Evolutionary conservation across 2,797 vertebrate genomes (phyloP).

Genomic region (Peromyscus melanophrys): DNA sequence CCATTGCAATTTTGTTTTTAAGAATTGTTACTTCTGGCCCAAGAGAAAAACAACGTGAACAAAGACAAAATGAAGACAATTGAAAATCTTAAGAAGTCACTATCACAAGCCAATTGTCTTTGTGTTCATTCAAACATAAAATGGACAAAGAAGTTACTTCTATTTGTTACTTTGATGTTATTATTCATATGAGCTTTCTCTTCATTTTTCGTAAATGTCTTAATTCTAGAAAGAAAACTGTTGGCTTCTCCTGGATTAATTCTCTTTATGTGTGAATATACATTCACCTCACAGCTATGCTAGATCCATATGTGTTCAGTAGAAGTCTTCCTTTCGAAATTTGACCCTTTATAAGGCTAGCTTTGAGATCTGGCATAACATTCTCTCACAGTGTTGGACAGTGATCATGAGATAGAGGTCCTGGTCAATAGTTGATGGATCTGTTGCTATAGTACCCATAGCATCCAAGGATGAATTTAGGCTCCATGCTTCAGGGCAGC

Average conservation of each 20-base stretch:
- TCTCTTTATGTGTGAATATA: neutral
- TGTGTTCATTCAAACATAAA: neutral
- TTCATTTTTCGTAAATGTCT: neutral
- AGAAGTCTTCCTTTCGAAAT: neutral
- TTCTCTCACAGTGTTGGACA: neutral
- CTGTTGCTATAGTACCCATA: neutral
- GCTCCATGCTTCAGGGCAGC: no score
- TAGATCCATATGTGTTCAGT: no score
- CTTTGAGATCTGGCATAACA: neutral
- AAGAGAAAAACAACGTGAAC: neutral
- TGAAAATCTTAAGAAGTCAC: neutral
- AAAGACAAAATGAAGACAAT: constrained; percentile 11
- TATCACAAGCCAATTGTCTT: neutral
- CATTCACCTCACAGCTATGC: neutral
- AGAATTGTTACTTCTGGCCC: neutral
- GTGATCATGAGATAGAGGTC: neutral
- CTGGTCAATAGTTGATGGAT: neutral
- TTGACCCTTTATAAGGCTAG: neutral
- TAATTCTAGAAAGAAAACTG: neutral
- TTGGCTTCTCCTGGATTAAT: neutral
- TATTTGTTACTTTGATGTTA: neutral
- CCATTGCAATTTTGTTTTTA: constrained; percentile 3
- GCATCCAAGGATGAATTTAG: neutral
- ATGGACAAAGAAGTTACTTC: neutral
- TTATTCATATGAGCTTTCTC: neutral